phyloP scores from a whole-genome alignment of 2,797 vertebrate genomes.

The Bradypodion ventrale region DNA sequence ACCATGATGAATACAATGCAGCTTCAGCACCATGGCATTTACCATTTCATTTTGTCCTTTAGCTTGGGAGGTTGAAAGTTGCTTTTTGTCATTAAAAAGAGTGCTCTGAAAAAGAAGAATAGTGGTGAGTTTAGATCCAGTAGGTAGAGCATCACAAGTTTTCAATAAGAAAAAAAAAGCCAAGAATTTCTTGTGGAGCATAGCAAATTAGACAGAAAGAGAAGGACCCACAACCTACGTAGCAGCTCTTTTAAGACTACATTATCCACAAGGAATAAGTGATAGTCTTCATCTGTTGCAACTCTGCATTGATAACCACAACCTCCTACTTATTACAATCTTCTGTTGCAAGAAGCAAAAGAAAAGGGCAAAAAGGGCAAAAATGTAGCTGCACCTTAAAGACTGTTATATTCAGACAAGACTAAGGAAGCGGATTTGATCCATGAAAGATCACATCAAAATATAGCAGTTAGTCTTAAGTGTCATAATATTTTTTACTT shows the following conservation, averaged over 20 bases:
- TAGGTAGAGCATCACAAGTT: not conserved
- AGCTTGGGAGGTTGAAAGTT: conserved; percentile 98
- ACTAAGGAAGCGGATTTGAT: too few relatives aligned
- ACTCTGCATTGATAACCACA: not conserved
- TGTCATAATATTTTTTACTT: too few relatives aligned
- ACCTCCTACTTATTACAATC: not conserved
- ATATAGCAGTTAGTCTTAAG: too few relatives aligned
- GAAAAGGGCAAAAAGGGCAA: too few relatives aligned
- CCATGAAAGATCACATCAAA: too few relatives aligned
- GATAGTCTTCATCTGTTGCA: not conserved
- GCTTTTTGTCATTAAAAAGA: conserved; percentile 99
- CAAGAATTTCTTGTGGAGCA: not conserved
- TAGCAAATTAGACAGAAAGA: not conserved
- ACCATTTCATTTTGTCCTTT: conserved; percentile 98
- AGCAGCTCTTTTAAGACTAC: not conserved
- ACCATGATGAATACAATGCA: not conserved
- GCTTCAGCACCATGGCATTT: conserved; percentile 56
- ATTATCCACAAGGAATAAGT: not conserved
- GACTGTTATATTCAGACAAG: too few relatives aligned
- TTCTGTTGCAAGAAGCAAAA: not conserved
- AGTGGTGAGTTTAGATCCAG: not conserved
- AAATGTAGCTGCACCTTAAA: too few relatives aligned
- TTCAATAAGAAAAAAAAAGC: not conserved
- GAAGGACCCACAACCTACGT: not conserved
- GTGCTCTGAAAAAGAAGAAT: conserved; percentile 82